Evolutionary conservation across 2,888 invertebrate genomes (phyloP), one percentile per base, ranked within the genome.

Genomic region (Xestia c-nigrum): DNA sequence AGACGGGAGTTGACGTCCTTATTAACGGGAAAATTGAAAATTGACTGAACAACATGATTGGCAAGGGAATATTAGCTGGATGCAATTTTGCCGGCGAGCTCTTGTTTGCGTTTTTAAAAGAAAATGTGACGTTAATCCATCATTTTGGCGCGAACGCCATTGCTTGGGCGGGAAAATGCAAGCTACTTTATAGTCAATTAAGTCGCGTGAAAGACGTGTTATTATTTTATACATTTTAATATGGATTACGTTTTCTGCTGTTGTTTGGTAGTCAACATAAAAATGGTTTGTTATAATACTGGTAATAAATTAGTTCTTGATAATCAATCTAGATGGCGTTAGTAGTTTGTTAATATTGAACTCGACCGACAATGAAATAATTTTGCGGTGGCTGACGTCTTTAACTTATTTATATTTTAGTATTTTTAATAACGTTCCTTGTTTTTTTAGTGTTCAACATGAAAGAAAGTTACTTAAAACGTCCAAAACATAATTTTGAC

Each of bases 21-120:
- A 96, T 96, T 96, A 96, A 93, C 90, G 94, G 92, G 95, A 93
- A 96, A 96, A 96, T 96, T 96, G 96, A 95, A 96, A 96, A 96
- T 95, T 96, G 95, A 96, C 94, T 95, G 93, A 92, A 91, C 90
- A 91, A 91, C 93, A 93, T 96, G 96, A 96, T 96, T 96, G 96
- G 96, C 96, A 96, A 94, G 94, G 94, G 94, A 95, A 95, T 95
- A 96, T 96, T 95, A 95, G 94, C 95, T 92, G 90, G 93, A 93
- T 95, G 95, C 95, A 94, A 94, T 94, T 93, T 94, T 93, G 90
- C 93, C 91, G 89, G 85, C 86, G 85, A 87, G 90, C 89, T 90
- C 88, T 90, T 94, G 94, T 94, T 95, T 94, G 92, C 92, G 90
- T 94, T 95, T 94, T 93, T 91, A 92, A 92, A 90, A 93, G 91